Evolutionary conservation across 1,140 invertebrate species (phyloP), one percentile per base, ranked within the genome.

Genomic region (Pantala flavescens): DNA sequence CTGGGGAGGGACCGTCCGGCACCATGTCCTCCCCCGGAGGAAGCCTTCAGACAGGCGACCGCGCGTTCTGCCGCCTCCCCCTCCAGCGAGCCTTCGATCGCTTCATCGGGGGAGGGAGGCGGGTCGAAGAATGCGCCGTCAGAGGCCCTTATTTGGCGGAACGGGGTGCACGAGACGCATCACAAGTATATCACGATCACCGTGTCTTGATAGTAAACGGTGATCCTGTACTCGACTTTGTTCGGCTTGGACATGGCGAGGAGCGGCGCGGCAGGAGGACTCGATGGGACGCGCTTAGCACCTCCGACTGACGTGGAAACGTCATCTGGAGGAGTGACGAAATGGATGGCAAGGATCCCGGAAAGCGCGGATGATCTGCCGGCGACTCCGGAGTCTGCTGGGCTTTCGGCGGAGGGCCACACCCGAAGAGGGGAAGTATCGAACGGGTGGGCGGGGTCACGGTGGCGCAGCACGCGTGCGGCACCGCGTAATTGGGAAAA

Each of bases 191-290:
- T 81, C 28, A 83, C 78, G 24, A 63, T 23, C 9, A 80, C 77
- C 11, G 78, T 78, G 74, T 83, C 79, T 76, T 80, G 77, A 75
- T 82, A 80, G 74, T 81, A 81, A 36, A 83, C 79, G 0, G 82
- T 84, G 76, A 84, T 83, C 5, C 82, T 79, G 71, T 83, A 81
- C 28, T 83, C 79, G 74, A 81, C 80, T 72, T 78, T 80, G 5
- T 79, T 75, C 71, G 78, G 80, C 43, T 80, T 80, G 19, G 83
- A 83, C 83, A 84, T 82, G 49, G 49, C 49, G 49, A 12, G 49
- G 49, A 1, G 49, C 49, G 49, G 12, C 49, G 49, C 3, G 49
- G 12, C 12, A 12, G 2, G 49, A 16, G n/a, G 49, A 16, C 14
- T 16, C 49, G 49, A 63, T 14, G 28, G 28, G 28, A 36, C 28